Evolutionary conservation across 2,888 invertebrate genomes (phyloP).

Genomic region (Parascotia fuliginaria): DNA sequence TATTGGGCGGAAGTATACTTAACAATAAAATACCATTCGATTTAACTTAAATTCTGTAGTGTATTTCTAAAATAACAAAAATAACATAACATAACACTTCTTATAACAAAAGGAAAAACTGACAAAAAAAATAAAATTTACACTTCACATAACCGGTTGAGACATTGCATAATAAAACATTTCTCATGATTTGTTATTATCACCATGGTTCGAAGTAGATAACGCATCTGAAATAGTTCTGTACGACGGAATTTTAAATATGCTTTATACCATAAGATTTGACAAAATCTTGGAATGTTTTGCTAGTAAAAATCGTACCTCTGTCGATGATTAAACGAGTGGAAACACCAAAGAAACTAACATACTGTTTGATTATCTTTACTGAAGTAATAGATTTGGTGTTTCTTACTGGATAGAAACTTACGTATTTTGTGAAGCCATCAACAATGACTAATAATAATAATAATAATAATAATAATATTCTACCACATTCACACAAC

Average conservation of each 20-base stretch:
- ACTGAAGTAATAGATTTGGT: slow-evolving; percentile 4
- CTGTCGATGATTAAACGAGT: slow-evolving; percentile 13
- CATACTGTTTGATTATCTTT: not conserved
- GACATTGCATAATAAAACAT: too few species aligned
- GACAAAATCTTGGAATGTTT: slow-evolving; percentile 2
- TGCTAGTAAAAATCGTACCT: slow-evolving; percentile 15
- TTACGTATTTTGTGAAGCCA: slow-evolving; percentile 14
- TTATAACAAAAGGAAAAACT: too few species aligned
- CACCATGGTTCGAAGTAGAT: not conserved
- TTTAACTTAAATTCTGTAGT: too few species aligned
- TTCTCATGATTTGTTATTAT: slow-evolving; percentile 6
- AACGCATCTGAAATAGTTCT: slow-evolving; percentile 9
- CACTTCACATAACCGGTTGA: too few species aligned
- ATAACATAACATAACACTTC: too few species aligned
- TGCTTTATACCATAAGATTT: slow-evolving; percentile 14
- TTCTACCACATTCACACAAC: too few species aligned
- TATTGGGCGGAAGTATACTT: too few species aligned
- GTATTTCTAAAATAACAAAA: too few species aligned
- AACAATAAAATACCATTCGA: too few species aligned
- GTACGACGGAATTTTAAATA: slow-evolving; percentile 10
- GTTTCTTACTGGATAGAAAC: slow-evolving; percentile 3
- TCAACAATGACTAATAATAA: slow-evolving; percentile 15
- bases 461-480: too few species aligned
- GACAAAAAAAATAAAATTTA: too few species aligned
- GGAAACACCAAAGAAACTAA: slow-evolving; percentile 7